phyloP scores from a whole-genome alignment of 2,113 vertebrate genomes.

The Amazona vittata region DNA sequence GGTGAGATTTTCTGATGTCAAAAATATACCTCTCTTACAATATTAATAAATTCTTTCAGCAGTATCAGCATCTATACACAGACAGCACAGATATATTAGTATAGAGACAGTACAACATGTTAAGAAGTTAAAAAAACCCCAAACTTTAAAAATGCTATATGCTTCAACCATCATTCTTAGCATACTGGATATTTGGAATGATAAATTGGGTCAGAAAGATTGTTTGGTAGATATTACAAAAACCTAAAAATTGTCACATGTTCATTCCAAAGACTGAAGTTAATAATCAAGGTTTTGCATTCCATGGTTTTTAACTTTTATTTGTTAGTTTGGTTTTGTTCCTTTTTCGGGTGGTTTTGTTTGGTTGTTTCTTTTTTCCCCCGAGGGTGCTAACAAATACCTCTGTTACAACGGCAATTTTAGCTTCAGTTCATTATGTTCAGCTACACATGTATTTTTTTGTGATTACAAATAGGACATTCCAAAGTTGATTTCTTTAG shows the following conservation, averaged over 20 bases:
- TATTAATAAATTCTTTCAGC: background rate
- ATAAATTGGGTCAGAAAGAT: background rate
- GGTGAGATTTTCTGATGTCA: background rate
- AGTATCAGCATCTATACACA: background rate
- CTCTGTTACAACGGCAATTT: background rate
- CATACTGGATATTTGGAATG: background rate
- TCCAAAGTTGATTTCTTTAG: background rate
- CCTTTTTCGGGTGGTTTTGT: background rate
- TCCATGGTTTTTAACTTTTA: background rate
- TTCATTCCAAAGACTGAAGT: background rate
- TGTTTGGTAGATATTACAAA: background rate
- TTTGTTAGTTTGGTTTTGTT: background rate
- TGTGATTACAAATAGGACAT: background rate
- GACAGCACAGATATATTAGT: background rate
- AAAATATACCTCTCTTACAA: background rate
- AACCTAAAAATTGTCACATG: background rate
- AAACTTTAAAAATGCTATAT: background rate
- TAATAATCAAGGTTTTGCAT: background rate
- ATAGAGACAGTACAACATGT: fast-evolving
- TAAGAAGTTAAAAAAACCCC: background rate
- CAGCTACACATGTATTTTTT: background rate
- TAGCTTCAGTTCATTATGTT: background rate
- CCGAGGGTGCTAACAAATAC: background rate
- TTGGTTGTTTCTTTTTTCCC: background rate
- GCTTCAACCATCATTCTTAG: background rate